Evolutionary conservation across 1,140 invertebrate genomes (phyloP), one percentile per base, ranked within the genome.

Genomic region (Laupala kohalensis): DNA sequence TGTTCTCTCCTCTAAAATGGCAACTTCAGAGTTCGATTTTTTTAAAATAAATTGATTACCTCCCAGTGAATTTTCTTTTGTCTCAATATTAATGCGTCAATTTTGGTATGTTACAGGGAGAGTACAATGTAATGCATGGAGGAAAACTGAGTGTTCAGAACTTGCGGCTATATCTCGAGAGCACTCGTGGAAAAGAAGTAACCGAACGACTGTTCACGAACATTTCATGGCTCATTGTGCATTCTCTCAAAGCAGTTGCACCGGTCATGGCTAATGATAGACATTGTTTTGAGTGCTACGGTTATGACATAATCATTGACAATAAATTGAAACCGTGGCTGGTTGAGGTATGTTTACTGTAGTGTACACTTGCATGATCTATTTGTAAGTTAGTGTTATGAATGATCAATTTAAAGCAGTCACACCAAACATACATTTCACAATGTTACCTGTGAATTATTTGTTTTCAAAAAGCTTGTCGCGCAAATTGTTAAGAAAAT

Each of bases 71-170:
- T n/a, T n/a, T n/a, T n/a, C n/a, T n/a, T n/a, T n/a, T n/a, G n/a
- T n/a, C n/a, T n/a, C n/a, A n/a, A n/a, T n/a, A n/a, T n/a, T n/a
- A n/a, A n/a, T n/a, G n/a, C n/a, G n/a, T n/a, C n/a, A n/a, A n/a
- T 62, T 62, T 9, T 62, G 37, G 9, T 2, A 24, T 71, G 29
- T 71, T n/a, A 23, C 71, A 94, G 92, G 92, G 92, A n/a, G 95
- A 97, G 77, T 98, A 98, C 77, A 97, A 98, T 79, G 91, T 88
- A 74, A 84, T 96, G 69, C 95, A 98, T 76, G 95, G 96, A 6
- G 95, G 95, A 0, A 98, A 98, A 84, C 89, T 96, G 85, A 95
- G 92, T 68, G 89, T 97, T 4, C 89, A 96, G 77, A 96, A 97
- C 84, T 82, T 98, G 69, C 85, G 92, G 29, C 79, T 97, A 0